These are phyloP conservation scores for Lysandra coridon DNA, from an alignment of 2,888 invertebrate genomes.

Conservation along the genomic window DNA sequence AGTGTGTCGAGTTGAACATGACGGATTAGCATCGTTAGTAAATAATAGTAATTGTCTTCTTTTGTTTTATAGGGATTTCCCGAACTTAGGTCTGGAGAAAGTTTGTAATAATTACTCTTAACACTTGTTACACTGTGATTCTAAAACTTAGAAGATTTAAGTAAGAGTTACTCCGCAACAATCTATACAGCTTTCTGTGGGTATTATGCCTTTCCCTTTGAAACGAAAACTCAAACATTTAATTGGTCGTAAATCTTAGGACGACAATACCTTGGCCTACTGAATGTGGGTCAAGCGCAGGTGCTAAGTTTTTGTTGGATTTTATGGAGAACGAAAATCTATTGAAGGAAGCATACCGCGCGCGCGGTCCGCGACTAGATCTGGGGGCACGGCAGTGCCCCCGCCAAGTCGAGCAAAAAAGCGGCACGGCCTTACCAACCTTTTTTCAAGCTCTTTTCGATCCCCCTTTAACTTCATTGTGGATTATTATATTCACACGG, in stretches of 20 bases:
- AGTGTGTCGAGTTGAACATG: conserved; percentile 40
- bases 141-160: not conserved
- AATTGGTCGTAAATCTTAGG: conserved; percentile 17
- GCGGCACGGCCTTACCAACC: no score
- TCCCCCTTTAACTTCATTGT: no score
- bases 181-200: not conserved
- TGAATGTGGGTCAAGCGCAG: conserved; percentile 10
- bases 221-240: not conserved
- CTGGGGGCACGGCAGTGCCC: no score
- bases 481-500: conserved; percentile 40
- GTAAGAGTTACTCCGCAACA: not conserved
- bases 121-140: not conserved
- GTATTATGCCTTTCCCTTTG: conserved; percentile 13
- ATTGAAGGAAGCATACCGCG: not conserved
- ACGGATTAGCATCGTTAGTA: conserved; percentile 38
- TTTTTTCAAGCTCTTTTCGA: no score
- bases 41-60: conserved; percentile 33
- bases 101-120: not conserved
- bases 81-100: not conserved
- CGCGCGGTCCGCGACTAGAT: no score
- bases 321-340: conserved; percentile 17
- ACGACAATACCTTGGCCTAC: conserved; percentile 9
- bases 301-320: conserved; percentile 22
- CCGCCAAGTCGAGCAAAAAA: not conserved
- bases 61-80: not conserved